These are phyloP conservation scores for Chelonia mydas DNA, from an alignment of 2,797 vertebrate genomes.

Conservation along the genomic window DNA sequence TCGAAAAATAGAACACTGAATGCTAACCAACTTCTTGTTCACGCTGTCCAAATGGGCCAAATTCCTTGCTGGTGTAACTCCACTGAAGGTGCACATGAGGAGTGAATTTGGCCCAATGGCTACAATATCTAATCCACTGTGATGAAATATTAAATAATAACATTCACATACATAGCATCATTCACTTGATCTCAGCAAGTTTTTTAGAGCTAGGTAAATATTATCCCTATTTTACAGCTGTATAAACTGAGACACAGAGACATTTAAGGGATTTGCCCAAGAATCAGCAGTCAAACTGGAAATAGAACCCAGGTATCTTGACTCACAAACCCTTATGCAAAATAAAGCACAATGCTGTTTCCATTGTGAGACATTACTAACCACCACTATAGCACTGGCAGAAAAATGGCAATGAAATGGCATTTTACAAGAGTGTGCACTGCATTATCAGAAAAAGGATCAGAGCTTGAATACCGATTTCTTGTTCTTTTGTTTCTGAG, in stretches of 20 bases:
- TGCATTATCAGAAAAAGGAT: not conserved
- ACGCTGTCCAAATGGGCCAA: slow-evolving; percentile 27
- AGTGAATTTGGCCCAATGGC: slow-evolving; percentile 1
- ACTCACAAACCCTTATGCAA: not conserved
- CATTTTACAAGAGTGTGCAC: not conserved
- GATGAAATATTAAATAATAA: not conserved
- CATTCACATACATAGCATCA: not conserved
- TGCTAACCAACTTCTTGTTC: slow-evolving; percentile 30
- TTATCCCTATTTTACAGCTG: not conserved
- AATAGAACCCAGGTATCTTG: not conserved
- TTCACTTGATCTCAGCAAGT: not conserved
- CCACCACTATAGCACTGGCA: not conserved
- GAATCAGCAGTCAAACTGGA: not conserved
- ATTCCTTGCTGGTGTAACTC: slow-evolving; percentile 12
- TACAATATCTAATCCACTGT: not conserved
- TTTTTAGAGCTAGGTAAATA: not conserved
- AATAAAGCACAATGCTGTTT: not conserved
- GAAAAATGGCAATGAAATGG: not conserved
- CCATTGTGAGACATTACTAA: not conserved
- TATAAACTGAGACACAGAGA: not conserved
- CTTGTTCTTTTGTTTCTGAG: not conserved
- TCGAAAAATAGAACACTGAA: slow-evolving; percentile 54
- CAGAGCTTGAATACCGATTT: not conserved
- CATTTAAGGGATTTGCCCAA: not conserved
- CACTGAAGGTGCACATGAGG: not conserved